These are phyloP conservation scores for Elysia crispata DNA, from an alignment of 2,888 invertebrate species.

Conservation along the genomic window DNA sequence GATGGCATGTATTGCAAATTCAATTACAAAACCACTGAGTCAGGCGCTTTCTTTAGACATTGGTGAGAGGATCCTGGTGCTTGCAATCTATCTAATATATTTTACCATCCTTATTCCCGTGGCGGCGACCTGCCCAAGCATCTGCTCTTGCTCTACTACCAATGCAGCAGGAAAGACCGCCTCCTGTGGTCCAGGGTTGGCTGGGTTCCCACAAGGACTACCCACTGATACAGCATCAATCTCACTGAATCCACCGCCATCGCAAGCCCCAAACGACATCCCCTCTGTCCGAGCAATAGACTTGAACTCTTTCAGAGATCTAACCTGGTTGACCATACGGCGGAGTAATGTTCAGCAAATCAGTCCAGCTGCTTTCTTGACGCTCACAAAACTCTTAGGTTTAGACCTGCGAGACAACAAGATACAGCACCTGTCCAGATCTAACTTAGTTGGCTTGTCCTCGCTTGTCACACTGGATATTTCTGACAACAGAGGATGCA, in stretches of 20 bases:
- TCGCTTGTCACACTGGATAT: neutral
- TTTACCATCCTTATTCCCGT: no score
- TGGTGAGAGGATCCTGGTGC: no score
- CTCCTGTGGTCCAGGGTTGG: slow-evolving; percentile 14
- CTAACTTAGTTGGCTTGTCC: neutral
- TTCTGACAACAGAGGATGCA: neutral
- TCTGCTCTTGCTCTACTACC: no score
- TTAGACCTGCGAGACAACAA: neutral
- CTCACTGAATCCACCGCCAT: neutral
- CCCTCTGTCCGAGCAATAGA: neutral
- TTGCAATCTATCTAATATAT: no score
- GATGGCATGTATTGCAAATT: no score
- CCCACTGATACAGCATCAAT: neutral
- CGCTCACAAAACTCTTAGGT: neutral
- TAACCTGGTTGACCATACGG: neutral
- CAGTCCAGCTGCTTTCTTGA: neutral
- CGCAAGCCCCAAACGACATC: neutral
- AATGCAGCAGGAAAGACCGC: neutral
- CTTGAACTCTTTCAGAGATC: neutral
- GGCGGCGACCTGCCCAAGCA: no score
- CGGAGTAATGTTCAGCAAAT: neutral
- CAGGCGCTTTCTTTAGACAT: no score
- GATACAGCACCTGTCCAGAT: neutral
- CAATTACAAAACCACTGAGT: no score
- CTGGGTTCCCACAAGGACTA: neutral